Percentiles rank a stretch among this genome's conserved stretches.
phyloP scores from a whole-genome alignment of 2,797 vertebrate species.

The Hoplostethus atlanticus region DNA sequence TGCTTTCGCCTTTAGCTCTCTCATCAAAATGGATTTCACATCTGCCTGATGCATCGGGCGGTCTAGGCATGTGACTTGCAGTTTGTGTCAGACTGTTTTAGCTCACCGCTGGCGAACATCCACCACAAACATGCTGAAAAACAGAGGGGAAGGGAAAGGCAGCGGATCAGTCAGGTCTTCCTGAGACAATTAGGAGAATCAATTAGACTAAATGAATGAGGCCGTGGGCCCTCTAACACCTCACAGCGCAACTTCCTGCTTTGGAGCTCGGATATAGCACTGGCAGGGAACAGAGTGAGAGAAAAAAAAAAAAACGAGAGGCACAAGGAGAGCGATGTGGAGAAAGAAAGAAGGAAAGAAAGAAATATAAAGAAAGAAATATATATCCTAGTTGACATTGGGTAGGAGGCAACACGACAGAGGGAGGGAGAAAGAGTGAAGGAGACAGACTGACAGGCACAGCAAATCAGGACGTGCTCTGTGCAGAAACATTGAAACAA shows the following conservation, averaged over 20 bases:
- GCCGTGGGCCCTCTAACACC: slow-evolving; percentile 39
- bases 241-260: slow-evolving; percentile 30
- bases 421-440: background rate
- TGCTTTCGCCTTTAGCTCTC: background rate
- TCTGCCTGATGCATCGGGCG: slow-evolving; percentile 29
- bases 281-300: background rate
- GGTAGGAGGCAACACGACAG: slow-evolving; percentile 14
- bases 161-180: slow-evolving; percentile 42
- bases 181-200: slow-evolving; percentile 66
- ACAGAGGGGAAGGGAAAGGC: slow-evolving; percentile 33
- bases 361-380: background rate
- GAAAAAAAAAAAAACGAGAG: too few species aligned
- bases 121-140: slow-evolving; percentile 38
- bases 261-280: slow-evolving; percentile 12
- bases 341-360: background rate
- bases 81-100: slow-evolving; percentile 35
- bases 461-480: slow-evolving; percentile 18
- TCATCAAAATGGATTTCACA: slow-evolving; percentile 55
- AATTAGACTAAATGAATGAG: slow-evolving; percentile 55
- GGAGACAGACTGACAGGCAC: slow-evolving; percentile 29
- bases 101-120: slow-evolving; percentile 22
- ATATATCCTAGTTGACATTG: background rate
- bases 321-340: background rate
- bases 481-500: slow-evolving; percentile 23
- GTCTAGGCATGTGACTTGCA: slow-evolving; percentile 28